Evolutionary conservation across 2,113 vertebrate genomes (phyloP).

Genomic region (Microcebus jonahi): DNA sequence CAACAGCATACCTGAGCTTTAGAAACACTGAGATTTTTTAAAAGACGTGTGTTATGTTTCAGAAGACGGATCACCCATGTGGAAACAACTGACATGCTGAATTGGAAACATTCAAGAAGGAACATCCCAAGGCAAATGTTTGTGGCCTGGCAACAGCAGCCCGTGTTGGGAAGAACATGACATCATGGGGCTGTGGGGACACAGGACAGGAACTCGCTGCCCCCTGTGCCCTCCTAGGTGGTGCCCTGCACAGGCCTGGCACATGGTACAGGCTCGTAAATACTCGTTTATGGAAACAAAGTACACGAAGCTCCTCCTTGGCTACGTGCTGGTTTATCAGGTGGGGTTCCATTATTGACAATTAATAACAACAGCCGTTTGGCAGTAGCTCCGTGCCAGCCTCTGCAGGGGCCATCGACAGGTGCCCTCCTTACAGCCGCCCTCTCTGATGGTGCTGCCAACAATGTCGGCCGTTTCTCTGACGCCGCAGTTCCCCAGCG

Average conservation of each 20-base stretch:
- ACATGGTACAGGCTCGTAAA: not conserved
- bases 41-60: not conserved
- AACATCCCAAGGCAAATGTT: not conserved
- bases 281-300: not conserved
- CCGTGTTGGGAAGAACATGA: rapidly evolving
- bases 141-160: rapidly evolving
- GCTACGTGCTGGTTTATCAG: not conserved
- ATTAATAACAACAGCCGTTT: not conserved
- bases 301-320: not conserved
- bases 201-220: not conserved
- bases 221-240: not conserved
- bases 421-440: not conserved
- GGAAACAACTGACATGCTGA: not conserved
- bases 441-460: no score
- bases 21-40: not conserved
- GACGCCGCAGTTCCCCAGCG: not conserved
- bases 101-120: not conserved
- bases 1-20: not conserved
- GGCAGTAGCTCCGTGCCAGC: not conserved
- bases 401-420: not conserved
- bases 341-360: not conserved
- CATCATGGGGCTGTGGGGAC: not conserved
- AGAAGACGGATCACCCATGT: not conserved
- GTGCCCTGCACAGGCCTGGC: not conserved
- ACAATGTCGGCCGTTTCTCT: not conserved